Base-by-base conservation (phyloP, 2,797 vertebrate species). In the Trachurus trachurus region DNA sequence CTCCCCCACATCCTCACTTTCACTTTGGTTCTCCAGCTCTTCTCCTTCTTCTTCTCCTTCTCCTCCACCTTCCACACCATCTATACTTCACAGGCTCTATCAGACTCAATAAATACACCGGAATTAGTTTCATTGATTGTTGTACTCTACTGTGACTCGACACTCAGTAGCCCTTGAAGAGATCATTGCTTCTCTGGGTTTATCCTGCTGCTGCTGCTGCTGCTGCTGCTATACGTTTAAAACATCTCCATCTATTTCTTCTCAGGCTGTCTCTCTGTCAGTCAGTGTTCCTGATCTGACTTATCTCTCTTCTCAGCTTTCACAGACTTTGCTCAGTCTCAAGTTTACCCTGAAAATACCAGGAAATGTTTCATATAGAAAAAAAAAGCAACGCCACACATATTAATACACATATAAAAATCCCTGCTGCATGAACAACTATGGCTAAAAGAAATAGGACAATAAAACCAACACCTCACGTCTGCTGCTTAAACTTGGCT, bases 71-170 rank as follows among this genome's bases (percentile, higher is more conserved):
- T 76, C 64, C 47, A 52, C 34, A 65, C 44, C 54, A 76, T 87
- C 75, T 67, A 29, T 39, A 75, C 65, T 76, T 66, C 74, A 89
- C 75, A 56, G 52, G 74, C 66, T 85, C 70, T 60, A 82, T 81
- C 71, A 0, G 44, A 80, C 76, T 87, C 71, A 77, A 87, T 81
- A 83, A 87, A 89, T 82, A 78, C 69, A 74, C 34, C 47, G 66
- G 81, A 67, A 89, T 85, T 76, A 89, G 80, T 73, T 87, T 72
- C 67, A 88, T 87, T 50, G 80, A 90, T 88, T 78, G 37, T 63
- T 42, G 50, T 19, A 64, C 37, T 81, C 71, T 50, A 60, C 61
- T 65, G 52, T 68, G 70, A 58, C 82, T 80, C 81, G 62, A 52
- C 31, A 72, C 52, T 76, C 29, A 16, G 69, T 71, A 63, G 34